These are phyloP conservation scores for Scaptomyza pallida DNA, from an alignment of 1,140 invertebrate species.

Conservation along the genomic window DNA sequence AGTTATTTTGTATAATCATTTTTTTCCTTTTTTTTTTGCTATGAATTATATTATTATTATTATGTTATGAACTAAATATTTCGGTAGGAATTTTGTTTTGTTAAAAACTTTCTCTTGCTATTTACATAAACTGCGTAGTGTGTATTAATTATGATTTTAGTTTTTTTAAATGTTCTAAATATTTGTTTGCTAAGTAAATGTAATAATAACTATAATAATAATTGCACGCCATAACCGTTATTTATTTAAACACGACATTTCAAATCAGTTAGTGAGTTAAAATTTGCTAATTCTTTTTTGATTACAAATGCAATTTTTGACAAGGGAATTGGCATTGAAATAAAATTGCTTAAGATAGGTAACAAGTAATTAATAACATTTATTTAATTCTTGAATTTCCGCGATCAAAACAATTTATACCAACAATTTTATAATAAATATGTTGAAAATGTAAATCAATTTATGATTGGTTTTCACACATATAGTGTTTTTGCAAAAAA, in stretches of 20 bases:
- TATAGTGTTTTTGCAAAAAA: too few relatives aligned
- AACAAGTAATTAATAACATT: too few relatives aligned
- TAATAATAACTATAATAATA: too few relatives aligned
- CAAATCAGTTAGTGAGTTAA: conserved; percentile 11
- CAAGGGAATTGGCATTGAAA: too few relatives aligned
- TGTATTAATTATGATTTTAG: neutral
- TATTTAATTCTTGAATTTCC: too few relatives aligned
- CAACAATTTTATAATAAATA: too few relatives aligned
- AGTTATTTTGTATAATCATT: conserved; percentile 13
- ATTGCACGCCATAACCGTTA: conserved; percentile 30
- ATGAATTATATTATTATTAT: conserved; percentile 36
- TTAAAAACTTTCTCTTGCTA: conserved; percentile 68
- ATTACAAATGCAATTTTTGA: conserved; percentile 10
- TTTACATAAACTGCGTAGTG: conserved; percentile 61
- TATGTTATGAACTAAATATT: conserved; percentile 60
- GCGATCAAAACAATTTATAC: too few relatives aligned
- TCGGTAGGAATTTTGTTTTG: conserved; percentile 78
- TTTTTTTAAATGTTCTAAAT: conserved; percentile 7
- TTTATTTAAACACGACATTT: conserved; percentile 19
- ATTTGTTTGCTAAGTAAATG: neutral
- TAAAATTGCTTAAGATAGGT: too few relatives aligned
- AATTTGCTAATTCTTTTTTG: conserved; percentile 17
- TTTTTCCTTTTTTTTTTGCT: conserved; percentile 13
- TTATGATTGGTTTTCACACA: too few relatives aligned
- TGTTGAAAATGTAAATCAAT: too few relatives aligned